Percentiles rank a stretch among this genome's conserved stretches.
These are phyloP conservation scores for Thereva nobilitata DNA, from an alignment of 2,888 invertebrate genomes.

Conservation along the genomic window DNA sequence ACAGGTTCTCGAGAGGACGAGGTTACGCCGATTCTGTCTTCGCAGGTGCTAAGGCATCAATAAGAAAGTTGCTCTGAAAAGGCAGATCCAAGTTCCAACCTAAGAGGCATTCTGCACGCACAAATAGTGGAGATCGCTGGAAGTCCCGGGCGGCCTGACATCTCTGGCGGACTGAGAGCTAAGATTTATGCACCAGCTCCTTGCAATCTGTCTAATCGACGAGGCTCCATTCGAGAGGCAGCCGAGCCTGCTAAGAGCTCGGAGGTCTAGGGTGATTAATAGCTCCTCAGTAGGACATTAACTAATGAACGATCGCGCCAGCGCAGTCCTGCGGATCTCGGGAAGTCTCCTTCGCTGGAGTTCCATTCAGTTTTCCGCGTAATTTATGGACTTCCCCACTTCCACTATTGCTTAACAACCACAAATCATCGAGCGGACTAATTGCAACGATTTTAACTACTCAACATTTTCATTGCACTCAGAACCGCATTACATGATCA, in stretches of 20 bases:
- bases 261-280: constrained; percentile 38
- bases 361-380: constrained; percentile 5
- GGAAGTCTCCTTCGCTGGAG: constrained; percentile 5
- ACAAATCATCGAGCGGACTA: neutral
- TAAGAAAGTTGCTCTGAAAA: neutral
- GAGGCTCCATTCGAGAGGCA: constrained; percentile 19
- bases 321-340: neutral
- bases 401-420: neutral
- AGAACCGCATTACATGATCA: neutral
- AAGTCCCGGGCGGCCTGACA: neutral
- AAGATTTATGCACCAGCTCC: constrained; percentile 28
- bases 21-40: constrained; percentile 12
- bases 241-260: constrained; percentile 10
- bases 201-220: constrained; percentile 26
- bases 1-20: constrained; percentile 31
- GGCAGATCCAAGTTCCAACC: neutral
- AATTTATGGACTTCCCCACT: constrained; percentile 15
- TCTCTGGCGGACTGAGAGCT: neutral
- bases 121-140: neutral
- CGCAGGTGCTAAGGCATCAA: neutral
- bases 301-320: constrained; percentile 33
- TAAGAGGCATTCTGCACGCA: neutral
- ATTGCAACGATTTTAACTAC: neutral
- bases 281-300: constrained; percentile 36
- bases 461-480: neutral